phyloP scores from a whole-genome alignment of 2,113 vertebrate species.

The Trichechus manatus region DNA sequence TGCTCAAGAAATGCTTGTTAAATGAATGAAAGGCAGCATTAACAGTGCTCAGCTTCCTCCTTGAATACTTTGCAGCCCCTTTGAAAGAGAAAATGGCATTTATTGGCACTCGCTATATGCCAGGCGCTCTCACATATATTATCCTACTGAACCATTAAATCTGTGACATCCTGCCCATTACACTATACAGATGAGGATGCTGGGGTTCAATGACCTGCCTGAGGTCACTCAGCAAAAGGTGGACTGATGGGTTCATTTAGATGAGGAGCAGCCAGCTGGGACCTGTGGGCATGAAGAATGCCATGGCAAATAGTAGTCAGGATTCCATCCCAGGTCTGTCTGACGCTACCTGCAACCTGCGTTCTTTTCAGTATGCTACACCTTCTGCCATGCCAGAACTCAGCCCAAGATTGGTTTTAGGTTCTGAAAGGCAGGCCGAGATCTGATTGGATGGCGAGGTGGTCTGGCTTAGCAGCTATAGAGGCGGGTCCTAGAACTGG shows the following conservation, averaged over 20 bases:
- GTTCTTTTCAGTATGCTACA: not conserved
- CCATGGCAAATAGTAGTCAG: not conserved
- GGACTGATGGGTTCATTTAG: not conserved
- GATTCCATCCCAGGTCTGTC: not conserved
- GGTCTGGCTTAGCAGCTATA: not conserved
- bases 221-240: not conserved
- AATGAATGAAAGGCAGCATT: not conserved
- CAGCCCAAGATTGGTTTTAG: not conserved
- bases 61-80: not conserved
- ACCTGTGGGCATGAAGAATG: not conserved
- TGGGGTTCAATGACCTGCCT: not conserved
- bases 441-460: not conserved
- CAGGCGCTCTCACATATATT: not conserved
- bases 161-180: not conserved
- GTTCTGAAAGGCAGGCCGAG: slow-evolving; percentile 35
- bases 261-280: not conserved
- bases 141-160: not conserved
- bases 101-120: not conserved
- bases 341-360: not conserved
- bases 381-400: not conserved
- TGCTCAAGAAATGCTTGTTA: not conserved
- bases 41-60: not conserved
- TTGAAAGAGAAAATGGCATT: slow-evolving; percentile 27
- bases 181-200: not conserved
- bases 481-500: not conserved